phyloP scores from a whole-genome alignment of 2,888 invertebrate species.

The Drosophila borealis region DNA sequence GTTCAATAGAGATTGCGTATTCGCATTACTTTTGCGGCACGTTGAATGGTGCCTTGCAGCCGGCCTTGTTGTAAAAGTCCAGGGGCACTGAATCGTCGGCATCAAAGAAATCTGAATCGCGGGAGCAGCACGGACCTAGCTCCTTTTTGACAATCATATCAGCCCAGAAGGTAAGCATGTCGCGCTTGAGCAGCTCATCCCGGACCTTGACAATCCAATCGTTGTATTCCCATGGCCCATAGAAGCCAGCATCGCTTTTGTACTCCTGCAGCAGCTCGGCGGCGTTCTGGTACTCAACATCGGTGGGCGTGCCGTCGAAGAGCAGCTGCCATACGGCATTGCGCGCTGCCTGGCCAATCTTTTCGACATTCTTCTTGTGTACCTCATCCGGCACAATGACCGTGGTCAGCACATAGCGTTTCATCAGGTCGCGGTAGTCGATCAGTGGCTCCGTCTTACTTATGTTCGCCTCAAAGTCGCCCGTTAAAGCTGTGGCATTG shows the following conservation, averaged over 20 bases:
- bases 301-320: conserved; percentile 53
- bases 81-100: conserved; percentile 63
- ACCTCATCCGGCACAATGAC: conserved; percentile 58
- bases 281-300: conserved; percentile 39
- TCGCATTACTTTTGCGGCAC: neutral
- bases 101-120: conserved; percentile 81
- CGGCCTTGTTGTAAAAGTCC: conserved; percentile 75
- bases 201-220: conserved; percentile 82
- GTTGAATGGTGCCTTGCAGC: conserved; percentile 65
- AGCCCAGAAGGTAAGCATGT: conserved; percentile 82
- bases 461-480: conserved; percentile 60
- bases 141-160: conserved; percentile 73
- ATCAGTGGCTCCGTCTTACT: conserved; percentile 42
- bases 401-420: conserved; percentile 61
- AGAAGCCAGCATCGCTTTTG: conserved; percentile 83
- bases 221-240: conserved; percentile 78
- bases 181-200: conserved; percentile 69
- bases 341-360: conserved; percentile 51
- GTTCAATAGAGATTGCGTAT: neutral
- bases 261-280: conserved; percentile 65
- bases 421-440: conserved; percentile 68
- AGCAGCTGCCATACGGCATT: conserved; percentile 67
- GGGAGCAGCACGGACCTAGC: conserved; percentile 78
- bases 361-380: conserved; percentile 56
- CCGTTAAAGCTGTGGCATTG: conserved; percentile 50